These are phyloP conservation scores for Caracal caracal DNA, from an alignment of 2,113 vertebrate species.

Conservation along the genomic window DNA sequence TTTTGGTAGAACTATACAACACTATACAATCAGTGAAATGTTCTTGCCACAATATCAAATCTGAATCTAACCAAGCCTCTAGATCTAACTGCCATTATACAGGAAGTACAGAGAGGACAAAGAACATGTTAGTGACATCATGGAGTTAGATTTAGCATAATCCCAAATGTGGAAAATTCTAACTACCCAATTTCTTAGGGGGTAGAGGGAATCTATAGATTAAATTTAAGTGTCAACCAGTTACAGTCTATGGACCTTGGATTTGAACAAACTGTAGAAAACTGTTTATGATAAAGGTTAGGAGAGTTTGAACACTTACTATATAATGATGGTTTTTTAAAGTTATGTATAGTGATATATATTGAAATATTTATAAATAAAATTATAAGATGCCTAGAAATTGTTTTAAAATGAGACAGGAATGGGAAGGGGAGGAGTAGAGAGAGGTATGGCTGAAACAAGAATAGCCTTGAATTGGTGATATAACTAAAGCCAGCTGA, in stretches of 20 bases:
- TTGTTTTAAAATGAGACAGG: neutral
- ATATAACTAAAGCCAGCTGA: neutral
- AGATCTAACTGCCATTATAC: neutral
- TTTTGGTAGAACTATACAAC: neutral
- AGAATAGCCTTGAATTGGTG: neutral
- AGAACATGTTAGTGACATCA: neutral
- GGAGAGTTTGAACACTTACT: neutral
- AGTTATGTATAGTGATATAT: neutral
- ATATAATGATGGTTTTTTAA: neutral
- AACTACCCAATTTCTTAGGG: neutral
- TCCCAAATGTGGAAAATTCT: neutral
- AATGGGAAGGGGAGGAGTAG: neutral
- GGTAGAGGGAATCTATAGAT: neutral
- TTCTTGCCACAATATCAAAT: neutral
- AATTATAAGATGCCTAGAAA: neutral
- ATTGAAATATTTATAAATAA: neutral
- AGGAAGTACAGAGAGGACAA: neutral
- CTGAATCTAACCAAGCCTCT: neutral
- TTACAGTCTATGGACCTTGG: neutral
- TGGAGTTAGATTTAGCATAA: neutral
- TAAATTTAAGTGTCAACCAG: neutral
- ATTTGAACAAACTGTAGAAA: slow-evolving; percentile 26
- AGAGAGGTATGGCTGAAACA: neutral
- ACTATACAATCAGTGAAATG: neutral
- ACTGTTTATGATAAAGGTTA: neutral